Evolutionary conservation across 2,797 vertebrate species (phyloP), one percentile per base, ranked within the genome.

Genomic region (Sebastes taczanowskii): DNA sequence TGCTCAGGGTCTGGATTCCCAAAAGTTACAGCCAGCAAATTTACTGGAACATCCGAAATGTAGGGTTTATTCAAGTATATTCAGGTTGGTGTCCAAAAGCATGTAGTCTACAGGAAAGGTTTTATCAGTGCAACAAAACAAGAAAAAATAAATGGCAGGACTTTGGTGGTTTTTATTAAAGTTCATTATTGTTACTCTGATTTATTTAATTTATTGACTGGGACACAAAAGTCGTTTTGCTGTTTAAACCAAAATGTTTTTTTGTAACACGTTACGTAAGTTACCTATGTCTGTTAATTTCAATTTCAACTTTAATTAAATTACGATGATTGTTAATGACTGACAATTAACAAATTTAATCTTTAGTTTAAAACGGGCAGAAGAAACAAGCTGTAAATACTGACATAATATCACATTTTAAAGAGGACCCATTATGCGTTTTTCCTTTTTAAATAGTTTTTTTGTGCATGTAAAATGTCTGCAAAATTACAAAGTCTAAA

Each of bases 1-100:
- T 14, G 38, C 71, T 81, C 7, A 71, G 59, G 34, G 14, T 74
- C n/a, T 22, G 14, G 25, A 62, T 42, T 71, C n/a, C 38, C 2
- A 4, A 77, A 59, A 59, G 7, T 46, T 42, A 42, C 20, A 72
- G 23, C 32, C 10, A 58, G n/a, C 18, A 61, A 11, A 61, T 71
- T 59, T 59, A 71, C 20, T 60, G 64, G 11, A 78, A 79, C 78
- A 71, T 76, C 78, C 78, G 77, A 25, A 49, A n/a, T 35, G 3
- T 52, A 23, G 2, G 16, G 18, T 61, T 38, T 71, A 20, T 76
- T 71, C 13, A 53, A 58, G 18, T 46, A 38, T 5, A 29, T 71
- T 66, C 4, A 11, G 18, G 59, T 53, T 70, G 32, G 4, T 42
- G 22, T 7, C 22, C n/a, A 67, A 77, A 68, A 58, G 59, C 6